Percentiles rank a stretch among this genome's conserved stretches.
These are phyloP conservation scores for Punctoribates punctum DNA, from an alignment of 2,888 invertebrate genomes.

Conservation along the genomic window DNA sequence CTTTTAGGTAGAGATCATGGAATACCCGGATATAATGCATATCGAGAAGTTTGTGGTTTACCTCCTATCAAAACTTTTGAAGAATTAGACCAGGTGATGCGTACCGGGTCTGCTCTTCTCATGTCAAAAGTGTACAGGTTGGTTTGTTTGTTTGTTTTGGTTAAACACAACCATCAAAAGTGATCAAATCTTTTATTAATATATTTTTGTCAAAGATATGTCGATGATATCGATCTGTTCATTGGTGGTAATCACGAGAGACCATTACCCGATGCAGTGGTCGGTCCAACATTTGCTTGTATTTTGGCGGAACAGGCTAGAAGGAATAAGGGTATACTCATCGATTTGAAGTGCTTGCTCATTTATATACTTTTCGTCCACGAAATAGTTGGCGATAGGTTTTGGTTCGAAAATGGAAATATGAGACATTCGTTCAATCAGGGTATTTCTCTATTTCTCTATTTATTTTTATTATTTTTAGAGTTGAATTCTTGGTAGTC, in stretches of 20 bases:
- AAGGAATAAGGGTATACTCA: slow-evolving; percentile 43
- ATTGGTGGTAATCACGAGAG: slow-evolving; percentile 48
- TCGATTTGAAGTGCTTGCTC: background rate
- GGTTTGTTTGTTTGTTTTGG: too few species aligned
- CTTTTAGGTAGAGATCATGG: slow-evolving; percentile 65
- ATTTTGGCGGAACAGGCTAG: slow-evolving; percentile 48
- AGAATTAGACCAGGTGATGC: slow-evolving; percentile 57
- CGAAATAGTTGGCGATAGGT: slow-evolving; percentile 47
- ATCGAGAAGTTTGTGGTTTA: slow-evolving; percentile 68
- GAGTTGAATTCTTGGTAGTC: background rate
- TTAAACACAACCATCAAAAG: too few species aligned
- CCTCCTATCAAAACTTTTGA: slow-evolving; percentile 62
- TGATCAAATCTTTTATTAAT: background rate
- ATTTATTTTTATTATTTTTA: background rate
- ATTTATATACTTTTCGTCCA: background rate
- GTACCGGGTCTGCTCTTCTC: slow-evolving; percentile 52
- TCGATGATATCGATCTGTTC: slow-evolving; percentile 49
- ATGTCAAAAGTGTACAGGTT: slow-evolving; percentile 44
- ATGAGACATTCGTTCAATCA: slow-evolving; percentile 46
- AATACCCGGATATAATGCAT: slow-evolving; percentile 69
- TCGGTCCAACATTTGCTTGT: slow-evolving; percentile 49
- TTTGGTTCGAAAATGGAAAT: slow-evolving; percentile 49
- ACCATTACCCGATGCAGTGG: slow-evolving; percentile 47
- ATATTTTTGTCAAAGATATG: slow-evolving; percentile 44
- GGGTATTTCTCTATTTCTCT: slow-evolving; percentile 42